phyloP scores from a whole-genome alignment of 2,797 vertebrate genomes.

The Sebastes dallii region DNA sequence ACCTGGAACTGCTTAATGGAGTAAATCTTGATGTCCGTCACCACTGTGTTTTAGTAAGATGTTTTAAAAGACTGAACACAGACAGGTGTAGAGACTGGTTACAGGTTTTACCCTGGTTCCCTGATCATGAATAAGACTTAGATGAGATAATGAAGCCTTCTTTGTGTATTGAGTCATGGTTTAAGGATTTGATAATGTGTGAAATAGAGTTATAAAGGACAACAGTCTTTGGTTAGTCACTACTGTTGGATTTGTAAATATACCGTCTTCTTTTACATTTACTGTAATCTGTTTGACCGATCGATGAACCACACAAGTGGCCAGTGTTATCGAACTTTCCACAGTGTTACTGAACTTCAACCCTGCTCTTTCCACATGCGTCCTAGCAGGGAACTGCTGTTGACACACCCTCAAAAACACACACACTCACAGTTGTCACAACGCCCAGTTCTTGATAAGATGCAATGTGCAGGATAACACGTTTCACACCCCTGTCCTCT shows the following conservation, averaged over 20 bases:
- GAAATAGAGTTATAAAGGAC: background rate
- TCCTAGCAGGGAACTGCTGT: background rate
- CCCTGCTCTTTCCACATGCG: slow-evolving; percentile 7
- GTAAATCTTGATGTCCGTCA: background rate
- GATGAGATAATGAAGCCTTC: background rate
- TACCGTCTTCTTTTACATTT: background rate
- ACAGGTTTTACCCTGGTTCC: background rate
- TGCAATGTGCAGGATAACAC: background rate
- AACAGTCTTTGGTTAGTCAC: background rate
- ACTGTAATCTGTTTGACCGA: background rate
- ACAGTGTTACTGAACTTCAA: slow-evolving; percentile 37
- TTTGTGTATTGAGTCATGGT: background rate
- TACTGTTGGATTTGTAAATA: background rate
- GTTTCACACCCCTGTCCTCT: background rate
- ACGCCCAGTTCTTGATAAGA: background rate
- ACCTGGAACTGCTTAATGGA: background rate
- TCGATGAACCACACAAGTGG: background rate
- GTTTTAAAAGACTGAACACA: background rate
- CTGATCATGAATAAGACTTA: background rate
- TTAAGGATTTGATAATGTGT: background rate
- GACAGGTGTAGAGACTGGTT: background rate
- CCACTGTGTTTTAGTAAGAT: too few species aligned
- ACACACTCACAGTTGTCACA: background rate
- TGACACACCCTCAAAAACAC: slow-evolving; percentile 28
- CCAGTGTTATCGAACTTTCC: slow-evolving; percentile 9